Base-by-base conservation (phyloP, 2,888 invertebrate genomes). In the Lobophora halterata region DNA sequence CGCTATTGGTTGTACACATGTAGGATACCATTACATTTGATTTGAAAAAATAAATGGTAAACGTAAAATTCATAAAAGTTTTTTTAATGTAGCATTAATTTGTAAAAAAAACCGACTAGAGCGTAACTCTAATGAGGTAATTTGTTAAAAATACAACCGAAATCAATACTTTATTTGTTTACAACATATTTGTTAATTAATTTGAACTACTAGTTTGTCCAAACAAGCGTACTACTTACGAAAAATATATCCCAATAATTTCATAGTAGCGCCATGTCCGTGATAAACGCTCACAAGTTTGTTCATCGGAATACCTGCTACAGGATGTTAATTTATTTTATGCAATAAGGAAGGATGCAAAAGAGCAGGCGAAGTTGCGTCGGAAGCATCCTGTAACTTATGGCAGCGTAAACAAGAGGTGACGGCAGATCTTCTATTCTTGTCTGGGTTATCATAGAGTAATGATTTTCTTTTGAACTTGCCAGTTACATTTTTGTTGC, bases 271-370 rank as follows among this genome's bases (percentile, higher is more conserved):
- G 21, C 39, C 9, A 49, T 49, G 46, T 42, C 45, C 26, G 59
- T 66, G 63, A 66, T 65, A 56, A 65, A 66, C 62, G 61, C 53
- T 57, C 50, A 43, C 58, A 66, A 66, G 58, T 66, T 65, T 52
- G 57, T 61, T 64, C 65, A 61, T 64, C 58, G 61, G 58, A 63
- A 66, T 66, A 65, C 65, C 65, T 65, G 58, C 56, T 50, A 58
- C 59, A 55, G 54, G 61, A 64, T 63, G 66, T 61, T 66, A 64
- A 65, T 63, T 65, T 65, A 65, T 65, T 63, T 61, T 43, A 59
- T 61, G 64, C 61, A 63, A 65, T 62, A 65, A 61, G 61, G 49
- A 50, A 52, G 51, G 58, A 61, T 52, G 46, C 52, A 46, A 50
- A 50, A 46, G 49, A 47, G 50, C 41, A 37, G 26, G 33, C 43